These are phyloP conservation scores for Spondyliosoma cantharus DNA, from an alignment of 2,797 vertebrate genomes.

Conservation along the genomic window DNA sequence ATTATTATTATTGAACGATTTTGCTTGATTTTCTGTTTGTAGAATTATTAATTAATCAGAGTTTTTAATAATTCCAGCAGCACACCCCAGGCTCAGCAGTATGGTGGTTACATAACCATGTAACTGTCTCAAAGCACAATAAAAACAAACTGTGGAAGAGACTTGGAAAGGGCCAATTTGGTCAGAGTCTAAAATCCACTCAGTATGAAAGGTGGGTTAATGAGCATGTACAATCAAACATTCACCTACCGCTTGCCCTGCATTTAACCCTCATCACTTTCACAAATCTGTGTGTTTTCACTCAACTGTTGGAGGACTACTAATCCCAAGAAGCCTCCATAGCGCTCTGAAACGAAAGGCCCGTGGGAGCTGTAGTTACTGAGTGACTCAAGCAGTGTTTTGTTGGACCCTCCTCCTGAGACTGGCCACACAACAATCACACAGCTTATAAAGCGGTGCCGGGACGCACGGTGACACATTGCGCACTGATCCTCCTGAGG, in stretches of 20 bases:
- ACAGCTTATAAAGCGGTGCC: constrained; percentile 72
- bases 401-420: constrained; percentile 49
- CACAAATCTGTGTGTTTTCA: neutral
- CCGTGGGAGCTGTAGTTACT: constrained; percentile 19
- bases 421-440: constrained; percentile 73
- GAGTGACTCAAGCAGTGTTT: neutral
- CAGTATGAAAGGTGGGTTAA: neutral
- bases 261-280: neutral
- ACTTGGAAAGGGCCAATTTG: neutral
- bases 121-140: neutral
- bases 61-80: neutral
- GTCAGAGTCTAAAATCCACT: neutral
- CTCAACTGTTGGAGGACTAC: neutral
- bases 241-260: constrained; percentile 55
- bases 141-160: neutral
- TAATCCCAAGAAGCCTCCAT: neutral
- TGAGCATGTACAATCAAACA: constrained; percentile 55
- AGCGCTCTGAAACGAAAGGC: neutral
- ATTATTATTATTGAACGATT: too few relatives aligned
- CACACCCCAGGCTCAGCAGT: neutral
- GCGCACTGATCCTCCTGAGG: neutral
- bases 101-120: neutral
- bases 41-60: neutral
- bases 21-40: neutral
- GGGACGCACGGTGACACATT: constrained; percentile 1